Base-by-base conservation (phyloP, 2,888 invertebrate genomes). In the Diloba caeruleocephala region DNA sequence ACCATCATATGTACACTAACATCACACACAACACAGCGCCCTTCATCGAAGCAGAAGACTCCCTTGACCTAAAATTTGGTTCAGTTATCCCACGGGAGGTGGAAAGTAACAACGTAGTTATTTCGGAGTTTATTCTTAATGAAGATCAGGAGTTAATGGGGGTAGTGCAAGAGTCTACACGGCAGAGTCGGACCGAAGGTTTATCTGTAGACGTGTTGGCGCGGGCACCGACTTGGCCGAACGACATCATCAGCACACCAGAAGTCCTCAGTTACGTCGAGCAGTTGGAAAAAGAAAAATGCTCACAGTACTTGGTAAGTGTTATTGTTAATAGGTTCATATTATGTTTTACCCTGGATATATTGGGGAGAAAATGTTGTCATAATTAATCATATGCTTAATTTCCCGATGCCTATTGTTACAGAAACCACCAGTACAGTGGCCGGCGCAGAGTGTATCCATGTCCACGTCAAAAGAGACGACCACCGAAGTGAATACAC, bases 191-290 rank as follows among this genome's bases (percentile, higher is more conserved):
- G 25, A 61, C 58, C 6, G 68, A 74, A 31, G 80, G 75, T 25
- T 78, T 92, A 44, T 80, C 85, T 9, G 81, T 93, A 23, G 82
- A 90, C 73, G 85, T 92, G 49, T 77, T 79, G 31, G 71, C 82
- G 50, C 78, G 77, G 25, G 65, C 78, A 17, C 78, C 84, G 21
- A 52, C 55, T 65, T 87, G 87, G 82, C 63, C 80, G 31, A 70
- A 55, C 15, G 86, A 87, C 53, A 62, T 78, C 68, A 87, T 93
- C 76, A 92, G 87, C 78, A 94, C 94, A 15, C 94, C 94, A 4
- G 93, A 93, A 46, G 88, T 94, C 48, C 85, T 94, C 43, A 88
- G 78, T 60, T 88, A 79, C 57, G 90, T 94, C 41, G 93, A 93
- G 69, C 90, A 92, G 62, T 69, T 93, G 66, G 93, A 94, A 74